Percentiles rank a stretch among this genome's conserved stretches.
Conservation (phyloP, 2,888 invertebrate genomes). For the Zygothrica quintamaculata region DNA sequence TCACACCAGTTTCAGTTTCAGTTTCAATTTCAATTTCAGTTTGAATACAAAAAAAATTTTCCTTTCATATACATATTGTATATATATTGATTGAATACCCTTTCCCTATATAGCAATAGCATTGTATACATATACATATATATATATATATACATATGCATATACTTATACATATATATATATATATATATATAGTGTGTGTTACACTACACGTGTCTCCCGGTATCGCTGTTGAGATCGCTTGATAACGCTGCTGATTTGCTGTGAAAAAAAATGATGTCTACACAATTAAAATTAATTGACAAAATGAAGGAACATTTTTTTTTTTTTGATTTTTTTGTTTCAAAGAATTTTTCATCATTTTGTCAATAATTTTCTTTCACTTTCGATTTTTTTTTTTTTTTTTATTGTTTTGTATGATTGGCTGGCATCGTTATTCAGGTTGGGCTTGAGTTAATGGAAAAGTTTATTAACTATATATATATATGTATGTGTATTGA, state of each 20-base stretch:
- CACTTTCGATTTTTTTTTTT: too few species aligned
- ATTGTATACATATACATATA: too few species aligned
- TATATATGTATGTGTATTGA: neutral
- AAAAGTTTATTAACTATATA: neutral
- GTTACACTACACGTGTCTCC: constrained; percentile 52
- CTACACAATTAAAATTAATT: constrained; percentile 73
- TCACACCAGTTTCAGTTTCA: constrained; percentile 47
- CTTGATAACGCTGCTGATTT: constrained; percentile 52
- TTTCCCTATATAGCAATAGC: constrained; percentile 59
- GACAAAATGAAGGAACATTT: constrained; percentile 8
- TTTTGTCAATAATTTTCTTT: too few species aligned
- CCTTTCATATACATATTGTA: too few species aligned
- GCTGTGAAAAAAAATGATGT: constrained; percentile 73
- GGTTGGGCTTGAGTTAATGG: neutral
- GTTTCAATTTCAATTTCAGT: too few species aligned
- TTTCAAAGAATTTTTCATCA: too few species aligned
- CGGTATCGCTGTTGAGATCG: constrained; percentile 52
- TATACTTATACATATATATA: too few species aligned
- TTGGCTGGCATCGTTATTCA: too few species aligned
- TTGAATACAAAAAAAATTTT: too few species aligned
- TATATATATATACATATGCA: too few species aligned
- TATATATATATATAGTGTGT: too few species aligned
- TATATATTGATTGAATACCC: constrained; percentile 29
- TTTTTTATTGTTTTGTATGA: neutral
- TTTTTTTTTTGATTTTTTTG: too few species aligned